phyloP scores from a whole-genome alignment of 53 echinoderm and acorn worm species.

The Antedon mediterranea region DNA sequence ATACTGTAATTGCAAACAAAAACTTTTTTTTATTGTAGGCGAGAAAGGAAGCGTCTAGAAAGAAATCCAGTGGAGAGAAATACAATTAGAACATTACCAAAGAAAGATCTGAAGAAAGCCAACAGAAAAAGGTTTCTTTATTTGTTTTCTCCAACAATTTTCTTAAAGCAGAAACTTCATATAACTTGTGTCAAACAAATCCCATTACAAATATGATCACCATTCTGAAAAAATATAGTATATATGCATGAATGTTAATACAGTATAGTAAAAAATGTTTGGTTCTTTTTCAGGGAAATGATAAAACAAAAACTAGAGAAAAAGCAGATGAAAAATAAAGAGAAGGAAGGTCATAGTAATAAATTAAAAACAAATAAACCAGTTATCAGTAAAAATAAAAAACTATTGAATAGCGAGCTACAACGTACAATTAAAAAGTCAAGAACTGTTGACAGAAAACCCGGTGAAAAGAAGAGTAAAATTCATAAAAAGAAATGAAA shows the following conservation, averaged over 20 bases:
- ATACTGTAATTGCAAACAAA: too few relatives aligned
- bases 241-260: too few relatives aligned
- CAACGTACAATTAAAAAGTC: background rate
- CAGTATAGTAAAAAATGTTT: background rate
- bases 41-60: constrained; percentile 39
- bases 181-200: too few relatives aligned
- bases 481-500: background rate
- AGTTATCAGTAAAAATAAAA: background rate
- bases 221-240: too few relatives aligned
- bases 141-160: too few relatives aligned
- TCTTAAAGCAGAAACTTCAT: too few relatives aligned
- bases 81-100: constrained; percentile 68
- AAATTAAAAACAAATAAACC: background rate
- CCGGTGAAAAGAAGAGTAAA: background rate
- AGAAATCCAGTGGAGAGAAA: constrained; percentile 52
- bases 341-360: background rate
- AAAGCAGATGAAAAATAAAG: background rate
- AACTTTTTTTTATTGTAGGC: constrained; percentile 24
- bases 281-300: background rate
- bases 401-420: background rate
- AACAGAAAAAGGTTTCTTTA: background rate
- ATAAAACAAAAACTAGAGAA: background rate
- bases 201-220: too few relatives aligned
- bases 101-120: background rate
- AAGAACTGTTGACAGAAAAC: background rate